Evolutionary conservation across 2,113 vertebrate genomes (phyloP).

Genomic region (Corydoras sp.): DNA sequence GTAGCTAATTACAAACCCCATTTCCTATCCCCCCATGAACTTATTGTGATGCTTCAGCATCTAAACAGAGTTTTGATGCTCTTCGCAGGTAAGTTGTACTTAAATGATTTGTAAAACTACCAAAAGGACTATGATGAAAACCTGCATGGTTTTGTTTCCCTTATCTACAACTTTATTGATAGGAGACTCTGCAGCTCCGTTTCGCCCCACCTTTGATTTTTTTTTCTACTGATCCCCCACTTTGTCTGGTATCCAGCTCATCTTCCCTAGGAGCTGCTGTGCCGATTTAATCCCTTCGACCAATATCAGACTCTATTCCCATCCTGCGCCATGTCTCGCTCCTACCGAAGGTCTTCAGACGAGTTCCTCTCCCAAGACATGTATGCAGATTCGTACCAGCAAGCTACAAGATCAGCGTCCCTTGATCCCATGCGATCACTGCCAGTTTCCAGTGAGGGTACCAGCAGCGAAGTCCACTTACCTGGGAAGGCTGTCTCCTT

Average conservation of each 20-base stretch:
- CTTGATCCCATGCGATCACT: constrained; percentile 24
- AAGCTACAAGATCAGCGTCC: neutral
- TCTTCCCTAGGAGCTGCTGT: neutral
- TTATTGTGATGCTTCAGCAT: neutral
- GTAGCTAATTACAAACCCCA: neutral
- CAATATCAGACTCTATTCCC: neutral
- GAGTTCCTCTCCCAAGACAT: constrained; percentile 26
- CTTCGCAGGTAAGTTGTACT: no score
- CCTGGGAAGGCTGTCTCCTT: constrained; percentile 77
- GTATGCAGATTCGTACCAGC: constrained; percentile 29
- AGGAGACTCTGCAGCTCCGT: constrained; percentile 12
- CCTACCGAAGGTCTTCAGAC: constrained; percentile 31
- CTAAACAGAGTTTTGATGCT: no score
- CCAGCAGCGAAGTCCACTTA: neutral
- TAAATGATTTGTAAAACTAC: no score
- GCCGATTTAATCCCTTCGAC: no score
- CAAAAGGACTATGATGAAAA: no score
- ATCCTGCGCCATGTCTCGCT: constrained; percentile 53
- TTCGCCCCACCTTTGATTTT: neutral
- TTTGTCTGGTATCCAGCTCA: neutral
- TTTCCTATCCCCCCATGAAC: neutral
- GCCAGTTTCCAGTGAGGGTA: constrained; percentile 32
- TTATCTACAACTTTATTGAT: constrained; percentile 20
- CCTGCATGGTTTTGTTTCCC: no score
- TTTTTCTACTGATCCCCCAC: neutral